Conservation (phyloP, 2,888 invertebrate genomes). For the Branchellion lobata region DNA sequence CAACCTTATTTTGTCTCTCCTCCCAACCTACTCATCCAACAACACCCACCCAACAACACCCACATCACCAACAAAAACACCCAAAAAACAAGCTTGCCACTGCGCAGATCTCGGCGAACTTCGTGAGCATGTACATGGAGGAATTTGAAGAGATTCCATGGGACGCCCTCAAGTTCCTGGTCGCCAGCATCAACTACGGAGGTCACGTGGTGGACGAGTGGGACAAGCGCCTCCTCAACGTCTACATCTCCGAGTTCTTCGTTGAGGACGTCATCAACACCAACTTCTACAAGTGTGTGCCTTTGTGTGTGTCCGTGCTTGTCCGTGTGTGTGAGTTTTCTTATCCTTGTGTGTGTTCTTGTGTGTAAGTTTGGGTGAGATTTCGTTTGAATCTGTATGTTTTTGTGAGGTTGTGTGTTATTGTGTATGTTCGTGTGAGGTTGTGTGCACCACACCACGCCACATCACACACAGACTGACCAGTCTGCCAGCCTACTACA, state of each 20-base stretch:
- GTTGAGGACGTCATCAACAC: slow-evolving; percentile 71
- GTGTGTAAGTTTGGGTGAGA: neutral
- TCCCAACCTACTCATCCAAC: no score
- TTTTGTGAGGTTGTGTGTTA: neutral
- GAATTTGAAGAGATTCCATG: slow-evolving; percentile 86
- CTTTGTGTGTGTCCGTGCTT: neutral
- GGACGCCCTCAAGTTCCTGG: slow-evolving; percentile 83
- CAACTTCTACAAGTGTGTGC: slow-evolving; percentile 68
- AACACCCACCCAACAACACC: no score
- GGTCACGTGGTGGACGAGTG: slow-evolving; percentile 79
- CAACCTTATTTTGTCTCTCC: no score
- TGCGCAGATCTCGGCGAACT: slow-evolving; percentile 69
- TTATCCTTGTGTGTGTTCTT: slow-evolving; percentile 47
- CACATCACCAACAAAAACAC: no score
- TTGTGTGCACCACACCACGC: no score
- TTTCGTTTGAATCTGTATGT: neutral
- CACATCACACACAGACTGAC: slow-evolving; percentile 65
- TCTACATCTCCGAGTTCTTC: slow-evolving; percentile 82
- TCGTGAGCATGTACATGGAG: slow-evolving; percentile 79
- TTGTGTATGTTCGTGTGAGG: neutral
- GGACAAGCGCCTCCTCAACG: slow-evolving; percentile 74
- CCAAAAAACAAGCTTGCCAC: no score
- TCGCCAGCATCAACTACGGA: slow-evolving; percentile 85
- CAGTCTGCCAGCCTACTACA: slow-evolving; percentile 74
- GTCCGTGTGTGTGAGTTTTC: neutral